phyloP scores from a whole-genome alignment of 1,140 invertebrate genomes.

The Lordiphosa mommai region DNA sequence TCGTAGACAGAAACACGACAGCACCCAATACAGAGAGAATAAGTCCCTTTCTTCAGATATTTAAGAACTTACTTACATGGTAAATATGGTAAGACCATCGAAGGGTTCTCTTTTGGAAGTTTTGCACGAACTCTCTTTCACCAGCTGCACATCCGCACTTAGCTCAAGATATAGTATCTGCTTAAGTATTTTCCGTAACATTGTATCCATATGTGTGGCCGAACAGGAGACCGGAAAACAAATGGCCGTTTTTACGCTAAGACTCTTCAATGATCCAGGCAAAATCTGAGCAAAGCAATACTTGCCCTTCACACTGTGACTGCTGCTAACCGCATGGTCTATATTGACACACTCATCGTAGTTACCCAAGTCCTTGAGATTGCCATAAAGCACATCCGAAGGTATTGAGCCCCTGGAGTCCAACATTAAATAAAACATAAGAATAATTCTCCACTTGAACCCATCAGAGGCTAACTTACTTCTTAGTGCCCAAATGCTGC shows the following conservation, averaged over 20 bases:
- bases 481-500: constrained; percentile 16
- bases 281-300: constrained; percentile 21
- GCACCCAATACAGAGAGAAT: constrained; percentile 26
- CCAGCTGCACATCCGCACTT: not conserved
- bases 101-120: constrained; percentile 19
- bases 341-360: constrained; percentile 45
- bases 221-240: constrained; percentile 39
- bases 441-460: not conserved
- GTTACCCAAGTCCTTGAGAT: constrained; percentile 39
- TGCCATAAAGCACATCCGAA: constrained; percentile 34
- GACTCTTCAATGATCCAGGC: not conserved
- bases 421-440: constrained; percentile 17
- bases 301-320: constrained; percentile 27
- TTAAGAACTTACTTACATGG: too few relatives aligned
- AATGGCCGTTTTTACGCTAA: constrained; percentile 17
- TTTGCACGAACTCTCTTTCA: constrained; percentile 14
- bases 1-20: too few relatives aligned
- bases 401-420: constrained; percentile 51
- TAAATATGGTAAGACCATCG: constrained; percentile 38
- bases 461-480: not conserved
- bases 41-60: too few relatives aligned
- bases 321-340: constrained; percentile 4
- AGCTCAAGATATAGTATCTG: constrained; percentile 13
- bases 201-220: constrained; percentile 19
- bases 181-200: constrained; percentile 21